phyloP scores from a whole-genome alignment of 2,113 vertebrate species.

The Oreochromis tanganicae region DNA sequence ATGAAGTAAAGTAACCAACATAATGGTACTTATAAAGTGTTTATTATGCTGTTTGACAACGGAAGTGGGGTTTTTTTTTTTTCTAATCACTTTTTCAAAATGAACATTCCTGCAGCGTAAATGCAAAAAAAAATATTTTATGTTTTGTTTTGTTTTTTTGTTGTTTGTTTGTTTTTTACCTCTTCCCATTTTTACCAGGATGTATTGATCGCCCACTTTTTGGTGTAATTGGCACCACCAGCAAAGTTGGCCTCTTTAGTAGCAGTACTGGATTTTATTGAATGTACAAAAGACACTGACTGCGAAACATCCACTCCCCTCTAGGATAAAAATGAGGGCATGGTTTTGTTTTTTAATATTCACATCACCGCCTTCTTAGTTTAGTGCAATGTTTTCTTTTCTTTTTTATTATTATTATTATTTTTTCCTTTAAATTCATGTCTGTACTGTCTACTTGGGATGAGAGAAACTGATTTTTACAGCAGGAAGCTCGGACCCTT shows the following conservation, averaged over 20 bases:
- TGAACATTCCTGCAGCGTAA: slow-evolving; percentile 4
- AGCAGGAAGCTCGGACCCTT: not conserved
- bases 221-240: slow-evolving; percentile 21
- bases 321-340: not conserved
- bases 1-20: not conserved
- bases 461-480: not conserved
- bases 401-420: not conserved
- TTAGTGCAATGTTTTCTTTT: not conserved
- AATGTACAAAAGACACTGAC: slow-evolving; percentile 44
- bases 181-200: not conserved
- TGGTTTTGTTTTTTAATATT: not conserved
- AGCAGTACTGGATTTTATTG: slow-evolving; percentile 49
- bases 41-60: not conserved
- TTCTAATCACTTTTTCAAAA: not conserved
- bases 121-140: not conserved
- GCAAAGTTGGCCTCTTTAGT: slow-evolving; percentile 41
- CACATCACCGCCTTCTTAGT: not conserved
- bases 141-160: not conserved
- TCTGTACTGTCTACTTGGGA: not conserved
- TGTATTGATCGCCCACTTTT: not conserved
- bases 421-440: not conserved
- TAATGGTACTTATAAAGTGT: not conserved
- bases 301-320: not conserved
- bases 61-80: not conserved
- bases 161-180: not conserved